A percentile compares a stretch with the other conserved stretches of the same genome.
Conservation (phyloP, 2,888 invertebrate genomes). For the Lysandra coridon region DNA sequence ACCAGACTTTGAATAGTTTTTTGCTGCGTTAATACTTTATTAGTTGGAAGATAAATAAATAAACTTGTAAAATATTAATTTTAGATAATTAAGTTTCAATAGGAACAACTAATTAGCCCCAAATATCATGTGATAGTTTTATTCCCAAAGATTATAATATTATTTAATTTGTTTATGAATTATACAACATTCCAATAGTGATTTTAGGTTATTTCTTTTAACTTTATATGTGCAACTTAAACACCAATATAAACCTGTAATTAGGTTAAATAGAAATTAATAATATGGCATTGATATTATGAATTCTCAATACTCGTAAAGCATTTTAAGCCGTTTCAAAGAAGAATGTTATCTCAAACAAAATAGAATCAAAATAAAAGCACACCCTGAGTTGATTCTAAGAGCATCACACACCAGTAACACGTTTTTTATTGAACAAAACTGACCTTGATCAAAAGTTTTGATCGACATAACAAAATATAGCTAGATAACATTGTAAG, state of each 20-base stretch:
- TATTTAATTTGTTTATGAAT: background rate
- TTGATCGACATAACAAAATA: too few species aligned
- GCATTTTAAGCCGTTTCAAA: background rate
- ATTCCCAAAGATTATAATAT: conserved; percentile 7
- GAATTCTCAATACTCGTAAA: background rate
- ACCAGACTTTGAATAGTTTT: background rate
- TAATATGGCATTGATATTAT: background rate
- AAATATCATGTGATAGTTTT: conserved; percentile 22
- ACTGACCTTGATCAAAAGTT: background rate
- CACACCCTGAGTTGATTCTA: background rate
- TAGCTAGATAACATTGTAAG: background rate
- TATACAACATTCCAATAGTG: background rate
- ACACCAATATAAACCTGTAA: background rate
- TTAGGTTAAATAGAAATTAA: background rate
- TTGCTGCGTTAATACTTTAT: background rate
- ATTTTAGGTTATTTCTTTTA: background rate
- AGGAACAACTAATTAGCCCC: background rate
- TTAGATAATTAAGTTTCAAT: conserved; percentile 30
- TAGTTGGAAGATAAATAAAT: conserved; percentile 3
- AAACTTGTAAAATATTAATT: conserved; percentile 31
- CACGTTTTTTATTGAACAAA: background rate
- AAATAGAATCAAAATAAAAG: background rate
- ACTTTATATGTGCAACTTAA: background rate
- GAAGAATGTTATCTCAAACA: background rate
- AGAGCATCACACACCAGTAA: background rate